phyloP scores from a whole-genome alignment of 2,113 vertebrate species.

The Pseudorasbora parva region DNA sequence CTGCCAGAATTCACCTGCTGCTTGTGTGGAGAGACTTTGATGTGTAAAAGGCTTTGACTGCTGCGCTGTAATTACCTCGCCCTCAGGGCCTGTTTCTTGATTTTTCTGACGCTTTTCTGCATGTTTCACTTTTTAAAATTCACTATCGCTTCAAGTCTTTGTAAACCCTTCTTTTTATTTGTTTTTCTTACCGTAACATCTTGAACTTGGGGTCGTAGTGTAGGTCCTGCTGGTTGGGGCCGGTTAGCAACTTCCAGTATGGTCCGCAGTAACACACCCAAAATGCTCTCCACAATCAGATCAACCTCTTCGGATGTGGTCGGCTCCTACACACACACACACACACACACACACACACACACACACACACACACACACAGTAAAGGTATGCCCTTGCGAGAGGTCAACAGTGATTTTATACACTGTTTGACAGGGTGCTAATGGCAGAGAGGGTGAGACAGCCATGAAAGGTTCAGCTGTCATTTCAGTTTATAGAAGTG shows the following conservation, averaged over 20 bases:
- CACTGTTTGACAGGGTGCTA: constrained; percentile 62
- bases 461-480: constrained; percentile 56
- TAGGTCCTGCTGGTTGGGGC: constrained; percentile 84
- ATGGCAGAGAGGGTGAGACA: constrained; percentile 65
- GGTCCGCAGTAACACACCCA: constrained; percentile 89
- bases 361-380: constrained; percentile 31
- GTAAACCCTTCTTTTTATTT: not conserved
- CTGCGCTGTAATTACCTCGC: constrained; percentile 21
- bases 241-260: constrained; percentile 95
- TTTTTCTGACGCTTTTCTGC: not conserved
- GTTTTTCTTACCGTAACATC: constrained; percentile 88
- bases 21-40: constrained; percentile 29
- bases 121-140: not conserved
- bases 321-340: constrained; percentile 79
- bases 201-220: constrained; percentile 91
- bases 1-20: constrained; percentile 29
- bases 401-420: constrained; percentile 58
- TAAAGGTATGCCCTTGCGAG: constrained; percentile 55
- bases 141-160: not conserved
- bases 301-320: constrained; percentile 91
- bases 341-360: constrained; percentile 21
- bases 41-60: constrained; percentile 33
- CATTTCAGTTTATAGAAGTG: not conserved
- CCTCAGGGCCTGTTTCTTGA: not conserved
- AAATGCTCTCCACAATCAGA: constrained; percentile 91